Conservation (phyloP, 92 coral and sea anemone genomes). For the Anthopleura xanthogrammica region DNA sequence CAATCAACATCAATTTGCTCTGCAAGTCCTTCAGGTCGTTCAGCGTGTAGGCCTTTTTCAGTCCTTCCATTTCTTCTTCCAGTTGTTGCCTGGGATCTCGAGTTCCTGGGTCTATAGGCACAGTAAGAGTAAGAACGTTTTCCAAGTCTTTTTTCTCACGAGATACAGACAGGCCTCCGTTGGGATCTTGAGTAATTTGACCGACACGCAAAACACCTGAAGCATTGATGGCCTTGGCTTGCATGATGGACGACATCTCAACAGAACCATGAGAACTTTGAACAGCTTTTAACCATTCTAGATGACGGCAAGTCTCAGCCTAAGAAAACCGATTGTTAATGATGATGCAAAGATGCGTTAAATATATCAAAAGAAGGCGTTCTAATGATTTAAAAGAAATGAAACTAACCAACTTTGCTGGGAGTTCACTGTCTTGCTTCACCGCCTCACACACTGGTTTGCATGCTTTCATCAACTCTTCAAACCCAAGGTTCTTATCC, state of each 20-base stretch:
- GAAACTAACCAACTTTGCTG: conserved; percentile 54
- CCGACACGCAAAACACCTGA: conserved; percentile 68
- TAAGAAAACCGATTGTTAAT: neutral
- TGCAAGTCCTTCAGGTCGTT: conserved; percentile 89
- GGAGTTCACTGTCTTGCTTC: conserved; percentile 38
- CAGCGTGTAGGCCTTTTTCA: conserved; percentile 54
- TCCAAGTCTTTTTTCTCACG: conserved; percentile 9
- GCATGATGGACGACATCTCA: conserved; percentile 79
- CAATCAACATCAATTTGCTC: conserved; percentile 94
- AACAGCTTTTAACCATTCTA: conserved; percentile 76
- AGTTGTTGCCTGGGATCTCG: conserved; percentile 4
- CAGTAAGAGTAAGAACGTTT: conserved; percentile 17
- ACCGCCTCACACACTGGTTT: conserved; percentile 71
- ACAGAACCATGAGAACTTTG: conserved; percentile 88
- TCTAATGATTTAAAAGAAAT: neutral
- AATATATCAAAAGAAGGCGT: no score
- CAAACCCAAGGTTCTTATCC: conserved; percentile 39
- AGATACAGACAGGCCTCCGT: neutral
- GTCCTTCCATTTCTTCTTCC: neutral
- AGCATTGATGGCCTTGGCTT: conserved; percentile 75
- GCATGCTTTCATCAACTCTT: conserved; percentile 52
- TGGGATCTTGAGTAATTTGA: conserved; percentile 1
- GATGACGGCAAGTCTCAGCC: conserved; percentile 57
- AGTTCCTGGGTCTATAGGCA: conserved; percentile 26
- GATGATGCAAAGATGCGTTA: no score